These are phyloP conservation scores for Silvanus unidentatus DNA, from an alignment of 2,888 invertebrate species.

Conservation along the genomic window DNA sequence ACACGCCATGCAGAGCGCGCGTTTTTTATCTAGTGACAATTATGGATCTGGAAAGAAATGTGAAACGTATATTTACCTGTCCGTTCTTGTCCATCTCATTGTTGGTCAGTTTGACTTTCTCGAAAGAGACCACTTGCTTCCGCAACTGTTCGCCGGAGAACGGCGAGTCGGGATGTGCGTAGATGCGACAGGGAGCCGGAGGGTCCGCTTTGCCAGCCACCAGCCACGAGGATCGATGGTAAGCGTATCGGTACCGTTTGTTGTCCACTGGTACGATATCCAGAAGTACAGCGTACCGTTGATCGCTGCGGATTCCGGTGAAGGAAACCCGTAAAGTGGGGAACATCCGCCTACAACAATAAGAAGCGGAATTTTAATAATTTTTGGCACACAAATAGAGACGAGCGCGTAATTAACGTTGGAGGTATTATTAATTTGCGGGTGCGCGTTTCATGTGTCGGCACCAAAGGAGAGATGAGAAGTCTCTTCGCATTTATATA, in stretches of 20 bases:
- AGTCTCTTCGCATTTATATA: no score
- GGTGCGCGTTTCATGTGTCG: no score
- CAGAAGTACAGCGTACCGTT: slow-evolving; percentile 66
- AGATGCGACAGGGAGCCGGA: slow-evolving; percentile 64
- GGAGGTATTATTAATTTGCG: no score
- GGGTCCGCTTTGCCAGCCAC: slow-evolving; percentile 79
- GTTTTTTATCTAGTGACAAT: neutral
- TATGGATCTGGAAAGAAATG: no score
- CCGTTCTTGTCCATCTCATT: slow-evolving; percentile 76
- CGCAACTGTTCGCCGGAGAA: slow-evolving; percentile 71
- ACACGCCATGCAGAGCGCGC: no score
- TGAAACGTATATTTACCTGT: slow-evolving; percentile 52
- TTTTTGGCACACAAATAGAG: neutral
- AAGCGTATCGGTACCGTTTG: slow-evolving; percentile 74
- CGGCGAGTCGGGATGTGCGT: slow-evolving; percentile 76
- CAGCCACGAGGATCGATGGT: slow-evolving; percentile 76
- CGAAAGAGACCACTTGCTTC: slow-evolving; percentile 75
- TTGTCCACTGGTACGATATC: slow-evolving; percentile 77
- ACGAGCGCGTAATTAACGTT: no score
- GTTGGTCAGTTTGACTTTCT: slow-evolving; percentile 79
- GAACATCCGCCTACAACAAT: slow-evolving; percentile 69
- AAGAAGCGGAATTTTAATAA: slow-evolving; percentile 11
- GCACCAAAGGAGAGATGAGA: no score
- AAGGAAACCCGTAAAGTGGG: slow-evolving; percentile 73
- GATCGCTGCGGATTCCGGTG: slow-evolving; percentile 60